phyloP scores from a whole-genome alignment of 2,888 invertebrate genomes.

The Hypena proboscidalis region DNA sequence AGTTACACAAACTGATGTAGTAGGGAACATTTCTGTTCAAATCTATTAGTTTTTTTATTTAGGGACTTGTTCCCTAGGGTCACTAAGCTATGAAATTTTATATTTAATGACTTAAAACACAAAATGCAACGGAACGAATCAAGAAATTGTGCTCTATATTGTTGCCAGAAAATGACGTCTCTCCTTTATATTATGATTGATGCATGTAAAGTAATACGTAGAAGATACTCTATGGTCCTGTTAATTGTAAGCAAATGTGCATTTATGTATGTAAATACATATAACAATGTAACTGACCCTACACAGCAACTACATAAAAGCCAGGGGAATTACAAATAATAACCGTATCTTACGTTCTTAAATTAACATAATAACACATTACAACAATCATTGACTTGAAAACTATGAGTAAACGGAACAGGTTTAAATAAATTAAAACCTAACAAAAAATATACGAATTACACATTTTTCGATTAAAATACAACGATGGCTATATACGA shows the following conservation, averaged over 20 bases:
- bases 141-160: too few relatives aligned
- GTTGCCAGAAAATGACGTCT: too few relatives aligned
- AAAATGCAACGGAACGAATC: too few relatives aligned
- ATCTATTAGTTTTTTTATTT: too few relatives aligned
- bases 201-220: too few relatives aligned
- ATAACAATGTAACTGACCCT: slow-evolving; percentile 1
- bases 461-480: slow-evolving; percentile 43
- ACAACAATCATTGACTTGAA: slow-evolving; percentile 35
- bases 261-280: slow-evolving; percentile 1
- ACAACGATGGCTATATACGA: slow-evolving; percentile 47
- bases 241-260: neutral
- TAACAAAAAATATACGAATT: slow-evolving; percentile 43
- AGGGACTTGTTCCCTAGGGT: too few relatives aligned
- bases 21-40: too few relatives aligned
- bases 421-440: slow-evolving; percentile 40
- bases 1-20: too few relatives aligned
- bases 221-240: neutral
- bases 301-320: slow-evolving; percentile 6
- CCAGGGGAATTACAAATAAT: slow-evolving; percentile 21
- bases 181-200: too few relatives aligned
- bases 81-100: too few relatives aligned
- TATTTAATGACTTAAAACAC: too few relatives aligned
- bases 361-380: slow-evolving; percentile 36
- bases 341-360: slow-evolving; percentile 18
- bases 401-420: slow-evolving; percentile 34